Conservation (phyloP, 2,888 invertebrate species). For the Microplitis deprimator region DNA sequence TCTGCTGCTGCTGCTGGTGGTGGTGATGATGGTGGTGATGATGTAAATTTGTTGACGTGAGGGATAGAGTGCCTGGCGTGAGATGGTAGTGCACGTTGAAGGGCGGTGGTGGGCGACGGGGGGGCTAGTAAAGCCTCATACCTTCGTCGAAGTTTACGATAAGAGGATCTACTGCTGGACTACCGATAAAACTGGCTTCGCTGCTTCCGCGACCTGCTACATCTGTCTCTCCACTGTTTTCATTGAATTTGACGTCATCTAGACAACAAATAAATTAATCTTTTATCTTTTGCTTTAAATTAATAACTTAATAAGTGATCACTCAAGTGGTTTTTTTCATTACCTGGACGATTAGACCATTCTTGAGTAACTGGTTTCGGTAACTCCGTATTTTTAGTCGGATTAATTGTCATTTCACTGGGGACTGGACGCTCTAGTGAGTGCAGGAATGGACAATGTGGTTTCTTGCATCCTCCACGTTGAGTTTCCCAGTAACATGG, state of each 20-base stretch:
- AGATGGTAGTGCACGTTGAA: conserved; percentile 69
- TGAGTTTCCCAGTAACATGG: conserved; percentile 92
- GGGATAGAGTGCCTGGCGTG: conserved; percentile 68
- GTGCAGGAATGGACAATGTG: conserved; percentile 88
- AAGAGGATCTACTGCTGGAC: conserved; percentile 78
- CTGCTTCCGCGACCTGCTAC: conserved; percentile 68
- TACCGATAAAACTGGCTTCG: conserved; percentile 68
- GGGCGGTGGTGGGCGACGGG: conserved; percentile 66
- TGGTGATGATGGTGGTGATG: conserved; percentile 57
- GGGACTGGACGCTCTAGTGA: conserved; percentile 62
- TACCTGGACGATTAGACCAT: conserved; percentile 67
- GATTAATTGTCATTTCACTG: conserved; percentile 56
- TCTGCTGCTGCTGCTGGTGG: background rate
- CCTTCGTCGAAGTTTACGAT: conserved; percentile 88
- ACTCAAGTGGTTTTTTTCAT: background rate
- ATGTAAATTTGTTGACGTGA: conserved; percentile 65
- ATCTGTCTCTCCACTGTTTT: conserved; percentile 66
- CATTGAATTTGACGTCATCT: conserved; percentile 68
- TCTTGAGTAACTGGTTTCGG: conserved; percentile 64
- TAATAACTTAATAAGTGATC: background rate
- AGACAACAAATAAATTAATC: background rate
- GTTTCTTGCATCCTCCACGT: conserved; percentile 87
- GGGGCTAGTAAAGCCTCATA: conserved; percentile 82
- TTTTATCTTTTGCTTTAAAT: background rate
- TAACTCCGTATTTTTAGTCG: conserved; percentile 59